phyloP scores from a whole-genome alignment of 2,113 vertebrate species.

The Phrynocephalus versicolor region DNA sequence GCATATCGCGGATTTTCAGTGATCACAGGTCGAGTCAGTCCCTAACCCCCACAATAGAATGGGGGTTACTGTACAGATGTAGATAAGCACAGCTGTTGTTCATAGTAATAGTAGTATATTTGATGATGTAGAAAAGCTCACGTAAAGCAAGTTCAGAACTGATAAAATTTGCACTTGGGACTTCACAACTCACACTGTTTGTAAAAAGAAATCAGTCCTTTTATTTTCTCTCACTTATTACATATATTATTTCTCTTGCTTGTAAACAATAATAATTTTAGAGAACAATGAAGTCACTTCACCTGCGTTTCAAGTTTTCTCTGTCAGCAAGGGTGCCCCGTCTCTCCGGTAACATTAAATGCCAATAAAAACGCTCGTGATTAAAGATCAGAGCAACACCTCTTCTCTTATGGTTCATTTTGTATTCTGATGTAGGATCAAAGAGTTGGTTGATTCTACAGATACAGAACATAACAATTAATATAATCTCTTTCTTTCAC shows the following conservation, averaged over 20 bases:
- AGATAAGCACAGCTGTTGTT: no score
- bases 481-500: background rate
- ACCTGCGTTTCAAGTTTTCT: conserved; percentile 83
- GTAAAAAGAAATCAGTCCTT: background rate
- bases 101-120: no score
- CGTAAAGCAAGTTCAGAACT: background rate
- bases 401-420: conserved; percentile 84
- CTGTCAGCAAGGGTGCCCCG: conserved; percentile 83
- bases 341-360: conserved; percentile 71
- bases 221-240: background rate
- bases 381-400: conserved; percentile 94
- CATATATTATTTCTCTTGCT: background rate
- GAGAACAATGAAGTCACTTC: background rate
- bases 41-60: no score
- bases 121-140: no score
- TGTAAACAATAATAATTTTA: background rate
- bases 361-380: conserved; percentile 90
- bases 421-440: conserved; percentile 85
- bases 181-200: background rate
- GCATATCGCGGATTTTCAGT: no score
- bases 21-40: no score
- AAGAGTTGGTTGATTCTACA: conserved; percentile 55
- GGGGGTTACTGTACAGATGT: no score
- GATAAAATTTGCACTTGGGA: background rate
- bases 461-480: conserved; percentile 26